A percentile compares a stretch with the other conserved stretches of the same genome.
Evolutionary conservation across 2,888 invertebrate species (phyloP).

Genomic region (Phengaris alcon): DNA sequence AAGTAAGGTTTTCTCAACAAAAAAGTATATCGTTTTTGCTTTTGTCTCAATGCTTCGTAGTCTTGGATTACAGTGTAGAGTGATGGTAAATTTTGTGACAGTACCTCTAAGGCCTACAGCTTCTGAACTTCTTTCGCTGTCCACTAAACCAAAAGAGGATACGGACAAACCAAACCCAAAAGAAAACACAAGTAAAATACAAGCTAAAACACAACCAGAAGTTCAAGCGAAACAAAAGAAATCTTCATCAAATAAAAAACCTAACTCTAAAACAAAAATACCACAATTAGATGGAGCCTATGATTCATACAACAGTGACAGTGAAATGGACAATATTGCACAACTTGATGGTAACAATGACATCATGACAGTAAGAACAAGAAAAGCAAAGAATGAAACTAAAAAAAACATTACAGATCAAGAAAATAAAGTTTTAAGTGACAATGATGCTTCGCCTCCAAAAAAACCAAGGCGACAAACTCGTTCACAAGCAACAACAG

Average conservation of each 20-base stretch:
- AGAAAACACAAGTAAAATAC: neutral
- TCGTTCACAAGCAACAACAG: constrained; percentile 21
- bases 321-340: constrained; percentile 51
- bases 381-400: constrained; percentile 47
- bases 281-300: constrained; percentile 79
- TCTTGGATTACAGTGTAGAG: constrained; percentile 88
- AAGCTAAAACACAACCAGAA: constrained; percentile 31
- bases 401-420: constrained; percentile 44
- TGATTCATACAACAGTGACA: constrained; percentile 51
- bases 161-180: constrained; percentile 38
- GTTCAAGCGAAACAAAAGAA: constrained; percentile 41
- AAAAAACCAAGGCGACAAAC: constrained; percentile 51
- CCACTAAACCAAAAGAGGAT: constrained; percentile 61
- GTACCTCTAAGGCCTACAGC: constrained; percentile 84
- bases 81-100: constrained; percentile 89
- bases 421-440: constrained; percentile 38
- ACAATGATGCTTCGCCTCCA: constrained; percentile 58
- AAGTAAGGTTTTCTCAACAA: constrained; percentile 80
- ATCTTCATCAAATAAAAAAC: constrained; percentile 40
- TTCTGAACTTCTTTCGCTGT: constrained; percentile 82
- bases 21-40: constrained; percentile 85
- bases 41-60: constrained; percentile 88
- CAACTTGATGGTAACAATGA: constrained; percentile 65
- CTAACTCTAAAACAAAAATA: constrained; percentile 51
- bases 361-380: constrained; percentile 42